A percentile compares a stretch with the other conserved stretches of the same genome.
These are phyloP conservation scores for Gymnosoma rotundatum DNA, from an alignment of 2,888 invertebrate species.

Conservation along the genomic window DNA sequence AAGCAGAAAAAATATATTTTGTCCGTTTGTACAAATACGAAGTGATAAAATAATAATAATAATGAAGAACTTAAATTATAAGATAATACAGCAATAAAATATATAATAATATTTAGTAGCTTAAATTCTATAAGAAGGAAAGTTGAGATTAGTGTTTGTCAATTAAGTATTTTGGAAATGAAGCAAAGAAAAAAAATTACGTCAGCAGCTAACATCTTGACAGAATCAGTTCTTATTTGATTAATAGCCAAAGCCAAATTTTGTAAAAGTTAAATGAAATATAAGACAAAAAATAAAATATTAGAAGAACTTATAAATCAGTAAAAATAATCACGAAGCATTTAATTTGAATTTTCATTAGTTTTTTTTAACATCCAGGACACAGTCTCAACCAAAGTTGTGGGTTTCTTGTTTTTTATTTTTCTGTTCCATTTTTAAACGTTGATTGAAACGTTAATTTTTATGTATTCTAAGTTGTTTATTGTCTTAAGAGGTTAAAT, in stretches of 20 bases:
- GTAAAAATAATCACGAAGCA: too few species aligned
- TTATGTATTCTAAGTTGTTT: too few species aligned
- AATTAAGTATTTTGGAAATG: not conserved
- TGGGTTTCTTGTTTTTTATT: too few species aligned
- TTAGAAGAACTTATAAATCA: too few species aligned
- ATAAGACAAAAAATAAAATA: not conserved
- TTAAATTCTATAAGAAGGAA: not conserved
- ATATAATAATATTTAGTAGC: conserved; percentile 11
- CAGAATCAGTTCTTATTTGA: not conserved
- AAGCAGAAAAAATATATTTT: conserved; percentile 52
- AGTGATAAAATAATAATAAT: conserved; percentile 64
- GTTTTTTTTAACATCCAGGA: too few species aligned
- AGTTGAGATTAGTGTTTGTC: not conserved
- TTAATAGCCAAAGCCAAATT: not conserved
- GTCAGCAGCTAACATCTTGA: not conserved
- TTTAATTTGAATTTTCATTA: too few species aligned
- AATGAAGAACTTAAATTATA: conserved; percentile 44
- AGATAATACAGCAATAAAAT: conserved; percentile 2
- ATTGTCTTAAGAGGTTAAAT: too few species aligned
- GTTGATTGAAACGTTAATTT: too few species aligned
- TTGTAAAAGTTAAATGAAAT: not conserved
- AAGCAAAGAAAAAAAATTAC: not conserved
- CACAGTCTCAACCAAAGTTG: too few species aligned
- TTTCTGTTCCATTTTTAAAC: too few species aligned
- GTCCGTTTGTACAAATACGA: conserved; percentile 54